A percentile compares a stretch with the other conserved stretches of the same genome.
phyloP scores from a whole-genome alignment of 2,113 vertebrate genomes.

The Callospermophilus lateralis region DNA sequence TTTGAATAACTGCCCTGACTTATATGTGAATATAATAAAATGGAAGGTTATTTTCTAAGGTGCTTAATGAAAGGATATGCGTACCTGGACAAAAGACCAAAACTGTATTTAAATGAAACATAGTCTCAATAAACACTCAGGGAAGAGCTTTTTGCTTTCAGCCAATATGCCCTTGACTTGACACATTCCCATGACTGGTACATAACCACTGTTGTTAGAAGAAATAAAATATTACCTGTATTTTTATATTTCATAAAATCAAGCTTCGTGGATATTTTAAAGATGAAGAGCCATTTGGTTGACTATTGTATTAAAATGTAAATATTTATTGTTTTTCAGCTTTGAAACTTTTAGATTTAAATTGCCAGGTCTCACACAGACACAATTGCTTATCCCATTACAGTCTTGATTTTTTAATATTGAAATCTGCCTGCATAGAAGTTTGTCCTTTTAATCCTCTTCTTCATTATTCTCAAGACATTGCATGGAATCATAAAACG shows the following conservation, averaged over 20 bases:
- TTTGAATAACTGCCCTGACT: not conserved
- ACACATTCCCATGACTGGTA: too few relatives aligned
- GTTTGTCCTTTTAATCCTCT: constrained; percentile 29
- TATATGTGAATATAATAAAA: constrained; percentile 30
- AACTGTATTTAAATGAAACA: constrained; percentile 25
- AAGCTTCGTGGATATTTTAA: not conserved
- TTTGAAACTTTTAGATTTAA: constrained; percentile 52
- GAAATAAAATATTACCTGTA: not conserved
- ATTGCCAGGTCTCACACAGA: constrained; percentile 7
- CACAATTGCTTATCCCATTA: constrained; percentile 42
- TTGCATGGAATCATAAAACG: not conserved
- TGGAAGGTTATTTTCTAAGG: not conserved
- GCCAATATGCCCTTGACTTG: constrained; percentile 27
- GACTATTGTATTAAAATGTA: constrained; percentile 15
- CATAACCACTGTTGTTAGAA: not conserved
- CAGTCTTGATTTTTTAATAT: constrained; percentile 54
- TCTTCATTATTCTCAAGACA: constrained; percentile 31
- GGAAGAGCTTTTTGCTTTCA: constrained; percentile 3
- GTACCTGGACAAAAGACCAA: not conserved
- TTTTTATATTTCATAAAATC: constrained; percentile 8
- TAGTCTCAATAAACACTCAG: not conserved
- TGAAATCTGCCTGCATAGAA: constrained; percentile 18
- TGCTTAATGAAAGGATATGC: not conserved
- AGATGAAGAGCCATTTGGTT: not conserved
- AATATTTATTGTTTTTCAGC: constrained; percentile 54